These are phyloP conservation scores for Drepana falcataria DNA, from an alignment of 2,888 invertebrate species.

Conservation along the genomic window DNA sequence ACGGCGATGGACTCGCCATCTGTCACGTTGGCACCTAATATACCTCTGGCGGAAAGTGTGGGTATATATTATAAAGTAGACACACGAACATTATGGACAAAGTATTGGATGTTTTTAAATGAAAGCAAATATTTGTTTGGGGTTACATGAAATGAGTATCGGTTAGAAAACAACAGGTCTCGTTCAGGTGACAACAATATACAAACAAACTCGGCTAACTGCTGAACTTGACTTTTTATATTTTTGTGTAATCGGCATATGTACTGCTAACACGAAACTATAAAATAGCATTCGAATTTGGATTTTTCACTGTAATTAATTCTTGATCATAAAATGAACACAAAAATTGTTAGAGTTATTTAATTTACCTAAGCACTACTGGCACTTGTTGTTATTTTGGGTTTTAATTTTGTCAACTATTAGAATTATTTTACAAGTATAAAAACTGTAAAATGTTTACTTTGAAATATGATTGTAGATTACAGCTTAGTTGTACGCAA, in stretches of 20 bases:
- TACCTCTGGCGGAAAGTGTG: too few relatives aligned
- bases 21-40: too few relatives aligned
- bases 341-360: too few relatives aligned
- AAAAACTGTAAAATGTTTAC: neutral
- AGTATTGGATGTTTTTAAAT: conserved; percentile 28
- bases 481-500: too few relatives aligned
- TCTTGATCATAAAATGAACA: neutral
- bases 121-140: conserved; percentile 46
- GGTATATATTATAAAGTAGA: neutral
- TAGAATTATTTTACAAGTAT: too few relatives aligned
- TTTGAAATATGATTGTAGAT: neutral
- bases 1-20: too few relatives aligned
- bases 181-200: conserved; percentile 19
- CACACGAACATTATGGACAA: conserved; percentile 15
- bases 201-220: conserved; percentile 7
- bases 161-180: conserved; percentile 25
- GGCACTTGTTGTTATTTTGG: too few relatives aligned
- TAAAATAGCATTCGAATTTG: conserved; percentile 5
- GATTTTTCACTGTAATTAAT: neutral
- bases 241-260: conserved; percentile 13
- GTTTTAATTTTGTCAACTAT: too few relatives aligned
- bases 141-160: conserved; percentile 38
- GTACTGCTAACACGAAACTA: conserved; percentile 6
- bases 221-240: conserved; percentile 17
- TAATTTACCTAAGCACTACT: too few relatives aligned